A percentile compares a stretch with the other conserved stretches of the same genome.
Evolutionary conservation across 2,113 vertebrate genomes (phyloP).

Genomic region (Macrotus californicus): DNA sequence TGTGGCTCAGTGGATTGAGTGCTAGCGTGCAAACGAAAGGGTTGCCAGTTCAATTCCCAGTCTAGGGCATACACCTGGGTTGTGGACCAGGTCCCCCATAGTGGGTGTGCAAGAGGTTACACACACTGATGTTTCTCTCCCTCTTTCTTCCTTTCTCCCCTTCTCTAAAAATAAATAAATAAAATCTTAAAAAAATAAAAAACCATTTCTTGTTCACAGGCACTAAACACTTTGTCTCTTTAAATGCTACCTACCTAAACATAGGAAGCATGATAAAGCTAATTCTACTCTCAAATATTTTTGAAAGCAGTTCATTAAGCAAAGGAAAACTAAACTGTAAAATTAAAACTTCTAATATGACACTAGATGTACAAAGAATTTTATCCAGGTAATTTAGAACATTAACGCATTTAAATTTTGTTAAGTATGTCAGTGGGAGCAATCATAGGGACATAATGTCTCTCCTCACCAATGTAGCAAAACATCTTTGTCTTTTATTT

Average conservation of each 20-base stretch:
- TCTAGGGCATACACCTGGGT: too few relatives aligned
- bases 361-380: constrained; percentile 45
- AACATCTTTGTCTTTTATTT: constrained; percentile 59
- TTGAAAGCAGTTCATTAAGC: constrained; percentile 66
- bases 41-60: too few relatives aligned
- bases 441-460: constrained; percentile 33
- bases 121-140: too few relatives aligned
- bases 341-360: constrained; percentile 52
- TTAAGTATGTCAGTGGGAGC: neutral
- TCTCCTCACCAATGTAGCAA: constrained; percentile 50
- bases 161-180: neutral
- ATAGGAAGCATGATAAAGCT: constrained; percentile 67
- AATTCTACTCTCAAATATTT: constrained; percentile 69
- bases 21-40: too few relatives aligned
- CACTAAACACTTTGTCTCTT: neutral
- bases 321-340: constrained; percentile 33
- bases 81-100: too few relatives aligned
- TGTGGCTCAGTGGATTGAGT: too few relatives aligned
- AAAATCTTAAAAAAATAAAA: neutral
- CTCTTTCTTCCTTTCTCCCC: too few relatives aligned
- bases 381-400: constrained; percentile 12
- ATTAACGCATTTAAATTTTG: constrained; percentile 61
- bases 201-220: constrained; percentile 57
- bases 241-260: neutral
- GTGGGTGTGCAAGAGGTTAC: too few relatives aligned